These are phyloP conservation scores for Nothoprocta pentlandii DNA, from an alignment of 2,113 vertebrate genomes.

Conservation along the genomic window DNA sequence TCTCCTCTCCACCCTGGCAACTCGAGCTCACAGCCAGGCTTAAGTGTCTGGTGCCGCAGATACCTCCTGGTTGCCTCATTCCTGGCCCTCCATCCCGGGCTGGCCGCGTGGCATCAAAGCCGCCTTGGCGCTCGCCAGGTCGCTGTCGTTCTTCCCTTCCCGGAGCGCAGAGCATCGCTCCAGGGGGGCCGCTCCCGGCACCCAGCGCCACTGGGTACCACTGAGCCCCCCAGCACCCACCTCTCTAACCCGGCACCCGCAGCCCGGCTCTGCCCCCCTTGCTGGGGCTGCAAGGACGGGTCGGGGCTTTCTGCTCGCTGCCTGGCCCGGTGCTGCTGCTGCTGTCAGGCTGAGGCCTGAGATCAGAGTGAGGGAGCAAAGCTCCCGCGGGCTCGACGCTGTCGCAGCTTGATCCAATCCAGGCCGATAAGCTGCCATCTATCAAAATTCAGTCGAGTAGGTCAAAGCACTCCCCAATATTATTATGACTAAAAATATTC, in stretches of 20 bases:
- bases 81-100: neutral
- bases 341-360: neutral
- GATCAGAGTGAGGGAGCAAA: neutral
- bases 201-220: neutral
- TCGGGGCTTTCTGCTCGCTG: neutral
- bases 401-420: neutral
- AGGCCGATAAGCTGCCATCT: conserved; percentile 11
- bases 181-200: neutral
- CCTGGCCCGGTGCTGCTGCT: neutral
- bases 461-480: conserved; percentile 42
- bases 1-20: neutral
- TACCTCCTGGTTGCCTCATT: neutral
- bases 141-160: neutral
- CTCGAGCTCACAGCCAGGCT: rapidly evolving
- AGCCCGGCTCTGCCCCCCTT: rapidly evolving
- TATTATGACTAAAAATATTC: conserved; percentile 44
- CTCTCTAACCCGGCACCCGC: neutral
- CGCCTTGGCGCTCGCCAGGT: no score
- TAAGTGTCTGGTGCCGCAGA: rapidly evolving
- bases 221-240: neutral
- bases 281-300: neutral
- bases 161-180: rapidly evolving
- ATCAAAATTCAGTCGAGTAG: conserved; percentile 22
- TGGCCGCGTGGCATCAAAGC: no score
- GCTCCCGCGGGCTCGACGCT: neutral